Percentiles rank a stretch among this genome's conserved stretches.
phyloP scores from a whole-genome alignment of 2,888 invertebrate genomes.

The Rotaria socialis region DNA sequence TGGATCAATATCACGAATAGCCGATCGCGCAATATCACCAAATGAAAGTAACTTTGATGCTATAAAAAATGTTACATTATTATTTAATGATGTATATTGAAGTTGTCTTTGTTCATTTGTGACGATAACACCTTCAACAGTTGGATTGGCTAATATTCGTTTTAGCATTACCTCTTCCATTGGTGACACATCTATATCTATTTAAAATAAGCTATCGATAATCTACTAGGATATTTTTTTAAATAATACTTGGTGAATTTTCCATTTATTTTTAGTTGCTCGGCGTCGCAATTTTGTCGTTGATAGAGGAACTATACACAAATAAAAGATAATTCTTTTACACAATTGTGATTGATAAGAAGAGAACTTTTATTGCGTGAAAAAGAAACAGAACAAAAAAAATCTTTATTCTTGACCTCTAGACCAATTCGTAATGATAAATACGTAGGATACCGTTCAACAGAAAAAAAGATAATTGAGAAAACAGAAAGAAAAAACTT shows the following conservation, averaged over 20 bases:
- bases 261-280: not conserved
- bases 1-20: conserved; percentile 31
- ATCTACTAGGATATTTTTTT: not conserved
- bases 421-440: not conserved
- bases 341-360: too few species aligned
- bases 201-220: not conserved
- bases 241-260: not conserved
- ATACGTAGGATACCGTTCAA: not conserved
- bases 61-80: not conserved
- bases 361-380: too few species aligned
- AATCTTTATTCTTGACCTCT: not conserved
- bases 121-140: conserved; percentile 16
- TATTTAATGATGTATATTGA: conserved; percentile 22
- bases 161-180: not conserved
- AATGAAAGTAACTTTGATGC: not conserved
- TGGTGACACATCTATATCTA: not conserved
- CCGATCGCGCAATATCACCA: not conserved
- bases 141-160: not conserved
- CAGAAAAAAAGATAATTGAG: not conserved
- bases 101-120: not conserved
- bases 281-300: not conserved
- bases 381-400: not conserved
- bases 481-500: not conserved
- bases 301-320: not conserved
- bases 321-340: not conserved